Conservation (phyloP, 2,888 invertebrate species). For the Rhabditoides inermis region DNA sequence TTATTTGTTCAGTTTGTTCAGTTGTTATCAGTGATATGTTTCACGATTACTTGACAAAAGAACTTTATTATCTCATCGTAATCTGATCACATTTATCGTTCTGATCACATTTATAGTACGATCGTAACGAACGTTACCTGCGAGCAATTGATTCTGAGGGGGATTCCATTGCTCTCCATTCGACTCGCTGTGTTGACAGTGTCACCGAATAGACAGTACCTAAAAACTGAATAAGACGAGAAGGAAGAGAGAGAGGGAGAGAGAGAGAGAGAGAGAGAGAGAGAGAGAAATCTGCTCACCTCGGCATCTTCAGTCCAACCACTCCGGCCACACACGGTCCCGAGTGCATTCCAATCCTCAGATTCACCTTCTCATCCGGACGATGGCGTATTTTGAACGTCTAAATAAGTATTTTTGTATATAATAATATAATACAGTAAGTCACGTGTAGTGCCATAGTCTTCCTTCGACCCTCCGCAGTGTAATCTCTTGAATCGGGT, state of each 20-base stretch:
- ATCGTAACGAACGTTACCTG: conserved; percentile 26
- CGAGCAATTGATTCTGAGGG: conserved; percentile 28
- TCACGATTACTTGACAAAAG: no score
- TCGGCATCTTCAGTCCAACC: conserved; percentile 22
- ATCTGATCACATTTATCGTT: no score
- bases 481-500: not conserved
- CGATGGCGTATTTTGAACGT: conserved; percentile 31
- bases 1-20: no score
- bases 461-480: no score
- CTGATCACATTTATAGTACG: no score
- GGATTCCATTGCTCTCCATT: conserved; percentile 35
- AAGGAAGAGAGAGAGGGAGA: not conserved
- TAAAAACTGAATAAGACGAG: not conserved
- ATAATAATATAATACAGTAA: no score
- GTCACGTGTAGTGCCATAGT: no score
- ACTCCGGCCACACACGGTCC: conserved; percentile 31
- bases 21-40: no score
- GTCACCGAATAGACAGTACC: conserved; percentile 30
- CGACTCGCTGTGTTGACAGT: conserved; percentile 31
- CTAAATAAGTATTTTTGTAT: conserved; percentile 10
- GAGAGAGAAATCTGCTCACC: not conserved
- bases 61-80: no score
- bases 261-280: not conserved
- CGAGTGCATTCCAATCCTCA: conserved; percentile 31
- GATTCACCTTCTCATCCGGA: conserved; percentile 20